These are phyloP conservation scores for Phalacrocorax carbo DNA, from an alignment of 2,113 vertebrate genomes.

Conservation along the genomic window DNA sequence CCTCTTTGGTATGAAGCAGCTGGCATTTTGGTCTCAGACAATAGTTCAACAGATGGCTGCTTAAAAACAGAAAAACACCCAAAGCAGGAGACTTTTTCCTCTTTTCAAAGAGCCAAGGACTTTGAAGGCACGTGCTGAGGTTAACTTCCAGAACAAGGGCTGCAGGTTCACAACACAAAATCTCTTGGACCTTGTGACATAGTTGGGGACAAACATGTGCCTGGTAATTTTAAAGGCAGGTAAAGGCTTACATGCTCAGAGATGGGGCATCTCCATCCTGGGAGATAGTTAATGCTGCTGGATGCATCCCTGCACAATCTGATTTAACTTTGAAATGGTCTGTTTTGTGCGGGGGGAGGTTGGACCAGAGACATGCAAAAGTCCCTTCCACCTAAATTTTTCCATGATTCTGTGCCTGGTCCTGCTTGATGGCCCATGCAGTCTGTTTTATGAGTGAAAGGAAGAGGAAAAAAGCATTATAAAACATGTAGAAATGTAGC, in stretches of 20 bases:
- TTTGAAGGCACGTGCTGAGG: background rate
- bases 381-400: background rate
- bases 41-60: background rate
- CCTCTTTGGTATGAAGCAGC: background rate
- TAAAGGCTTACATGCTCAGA: background rate
- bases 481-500: background rate
- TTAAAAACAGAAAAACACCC: background rate
- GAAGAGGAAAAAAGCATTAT: background rate
- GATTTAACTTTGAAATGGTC: background rate
- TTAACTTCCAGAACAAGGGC: background rate
- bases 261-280: background rate
- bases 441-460: background rate
- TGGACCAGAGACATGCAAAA: background rate
- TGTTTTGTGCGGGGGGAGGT: fast-evolving
- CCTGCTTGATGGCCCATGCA: background rate
- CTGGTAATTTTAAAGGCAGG: background rate
- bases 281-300: background rate
- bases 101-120: background rate
- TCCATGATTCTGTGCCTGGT: background rate
- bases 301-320: background rate
- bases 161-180: fast-evolving
- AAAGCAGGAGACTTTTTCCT: background rate
- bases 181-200: background rate
- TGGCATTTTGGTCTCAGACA: background rate
- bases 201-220: background rate